Evolutionary conservation across 2,888 invertebrate species (phyloP).

Genomic region (Tachina grossa): DNA sequence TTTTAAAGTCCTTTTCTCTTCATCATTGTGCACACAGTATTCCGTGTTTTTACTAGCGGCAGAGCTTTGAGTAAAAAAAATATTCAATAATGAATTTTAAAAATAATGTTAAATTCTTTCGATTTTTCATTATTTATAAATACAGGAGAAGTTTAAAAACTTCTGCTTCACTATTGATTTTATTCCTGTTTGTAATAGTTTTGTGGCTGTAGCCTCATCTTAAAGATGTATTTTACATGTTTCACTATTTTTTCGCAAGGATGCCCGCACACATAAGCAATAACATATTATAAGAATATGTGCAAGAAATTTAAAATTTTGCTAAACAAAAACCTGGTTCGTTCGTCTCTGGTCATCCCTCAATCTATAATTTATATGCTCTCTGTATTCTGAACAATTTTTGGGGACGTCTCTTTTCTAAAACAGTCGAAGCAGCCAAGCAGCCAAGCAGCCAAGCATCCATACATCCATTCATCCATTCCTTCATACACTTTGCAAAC

Average conservation of each 20-base stretch:
- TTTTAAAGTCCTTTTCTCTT: too few relatives aligned
- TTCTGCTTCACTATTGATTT: background rate
- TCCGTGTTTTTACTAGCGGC: too few relatives aligned
- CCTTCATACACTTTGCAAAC: slow-evolving; percentile 3
- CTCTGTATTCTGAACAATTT: slow-evolving; percentile 27
- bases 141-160: slow-evolving; percentile 7
- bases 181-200: background rate
- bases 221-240: slow-evolving; percentile 11
- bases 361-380: slow-evolving; percentile 36
- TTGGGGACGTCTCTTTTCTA: slow-evolving; percentile 35
- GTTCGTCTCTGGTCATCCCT: background rate
- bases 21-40: too few relatives aligned
- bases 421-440: slow-evolving; percentile 16
- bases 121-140: background rate
- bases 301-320: background rate
- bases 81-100: slow-evolving; percentile 19
- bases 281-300: too few relatives aligned
- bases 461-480: background rate
- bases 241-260: slow-evolving; percentile 11
- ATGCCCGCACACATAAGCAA: background rate
- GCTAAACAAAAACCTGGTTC: too few relatives aligned
- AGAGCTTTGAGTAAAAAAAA: too few relatives aligned
- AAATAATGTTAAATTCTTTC: slow-evolving; percentile 16
- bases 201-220: slow-evolving; percentile 12
- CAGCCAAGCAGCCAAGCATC: too few relatives aligned